phyloP scores from a whole-genome alignment of 30 jellyfish, hydroid and myxozoan species.

The Sanderia malayensis region DNA sequence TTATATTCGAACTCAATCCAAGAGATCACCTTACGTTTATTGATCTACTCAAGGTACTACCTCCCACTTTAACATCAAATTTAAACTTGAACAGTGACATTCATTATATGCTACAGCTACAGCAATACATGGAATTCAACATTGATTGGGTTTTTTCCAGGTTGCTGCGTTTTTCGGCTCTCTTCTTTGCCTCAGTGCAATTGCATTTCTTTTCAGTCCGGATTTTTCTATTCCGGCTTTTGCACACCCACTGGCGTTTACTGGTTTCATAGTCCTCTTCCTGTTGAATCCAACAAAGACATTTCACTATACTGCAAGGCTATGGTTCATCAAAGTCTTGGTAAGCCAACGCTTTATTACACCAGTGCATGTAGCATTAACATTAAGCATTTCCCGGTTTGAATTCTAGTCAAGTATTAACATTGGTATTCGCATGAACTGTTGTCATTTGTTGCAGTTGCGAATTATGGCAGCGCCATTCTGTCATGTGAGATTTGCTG shows the following conservation, averaged over 20 bases:
- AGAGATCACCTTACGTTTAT: conserved; percentile 85
- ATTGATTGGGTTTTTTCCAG: too few species aligned
- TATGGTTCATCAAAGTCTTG: conserved; percentile 87
- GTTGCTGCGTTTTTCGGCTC: conserved; percentile 89
- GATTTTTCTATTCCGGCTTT: conserved; percentile 65
- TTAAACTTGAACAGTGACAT: too few species aligned
- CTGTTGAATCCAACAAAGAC: conserved; percentile 91
- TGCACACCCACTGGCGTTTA: conserved; percentile 83
- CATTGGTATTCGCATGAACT: too few species aligned
- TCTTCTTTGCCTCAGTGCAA: conserved; percentile 85
- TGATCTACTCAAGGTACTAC: conserved; percentile 81
- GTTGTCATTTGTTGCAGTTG: conserved; percentile 47
- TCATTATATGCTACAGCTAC: too few species aligned
- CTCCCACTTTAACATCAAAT: too few species aligned
- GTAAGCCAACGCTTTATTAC: too few species aligned
- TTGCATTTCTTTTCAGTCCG: conserved; percentile 84
- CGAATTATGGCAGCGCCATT: conserved; percentile 89
- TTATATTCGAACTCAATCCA: conserved; percentile 94
- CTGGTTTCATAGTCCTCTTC: conserved; percentile 62
- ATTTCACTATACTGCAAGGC: conserved; percentile 82
- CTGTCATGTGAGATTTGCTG: conserved; percentile 88
- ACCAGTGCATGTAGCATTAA: too few species aligned
- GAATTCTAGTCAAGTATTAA: too few species aligned
- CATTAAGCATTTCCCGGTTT: too few species aligned
- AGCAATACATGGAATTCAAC: too few species aligned